Evolutionary conservation across 2,797 vertebrate genomes (phyloP), one percentile per base, ranked within the genome.

Genomic region (Mastacembelus armatus): DNA sequence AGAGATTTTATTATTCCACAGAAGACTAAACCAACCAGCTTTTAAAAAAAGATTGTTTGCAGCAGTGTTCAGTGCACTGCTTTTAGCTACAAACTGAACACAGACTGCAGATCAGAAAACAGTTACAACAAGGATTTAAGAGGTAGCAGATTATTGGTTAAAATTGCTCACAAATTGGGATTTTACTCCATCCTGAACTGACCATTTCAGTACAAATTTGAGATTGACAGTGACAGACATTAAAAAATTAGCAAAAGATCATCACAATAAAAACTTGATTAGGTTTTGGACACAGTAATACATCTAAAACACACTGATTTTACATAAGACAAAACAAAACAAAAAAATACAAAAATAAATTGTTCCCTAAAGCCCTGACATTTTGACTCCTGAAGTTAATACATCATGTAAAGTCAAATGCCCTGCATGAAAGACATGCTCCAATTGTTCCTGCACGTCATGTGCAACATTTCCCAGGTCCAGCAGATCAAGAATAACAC

Each of bases 291-390:
- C 24, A 26, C 2, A 5, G 16, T 15, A 22, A 1, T 18, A 5
- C n/a, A 5, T 4, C 2, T 19, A 51, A 21, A 42, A 19, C 10
- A 12, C 4, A 39, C 15, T 18, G 10, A 22, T 27, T 57, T 36
- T 1, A 33, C 40, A 9, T 18, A 21, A n/a, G n/a, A n/a, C n/a
- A n/a, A n/a, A n/a, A 21, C 19, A 40, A 50, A 4, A 49, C 35
- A 4, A 10, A 18, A 16, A 56, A 47, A 62, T 27, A 52, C 4
- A 61, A 70, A 60, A 57, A 38, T 49, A 55, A 11, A 39, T 39
- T 14, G 15, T 47, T 51, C 43, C 66, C 61, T 51, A n/a, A n/a
- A n/a, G n/a, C n/a, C n/a, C n/a, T n/a, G n/a, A n/a, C n/a, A n/a
- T n/a, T n/a, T n/a, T n/a, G n/a, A n/a, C n/a, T n/a, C n/a, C n/a